Evolutionary conservation across 2,797 vertebrate genomes (phyloP), one percentile per base, ranked within the genome.

Genomic region (Eulemur coronatus): DNA sequence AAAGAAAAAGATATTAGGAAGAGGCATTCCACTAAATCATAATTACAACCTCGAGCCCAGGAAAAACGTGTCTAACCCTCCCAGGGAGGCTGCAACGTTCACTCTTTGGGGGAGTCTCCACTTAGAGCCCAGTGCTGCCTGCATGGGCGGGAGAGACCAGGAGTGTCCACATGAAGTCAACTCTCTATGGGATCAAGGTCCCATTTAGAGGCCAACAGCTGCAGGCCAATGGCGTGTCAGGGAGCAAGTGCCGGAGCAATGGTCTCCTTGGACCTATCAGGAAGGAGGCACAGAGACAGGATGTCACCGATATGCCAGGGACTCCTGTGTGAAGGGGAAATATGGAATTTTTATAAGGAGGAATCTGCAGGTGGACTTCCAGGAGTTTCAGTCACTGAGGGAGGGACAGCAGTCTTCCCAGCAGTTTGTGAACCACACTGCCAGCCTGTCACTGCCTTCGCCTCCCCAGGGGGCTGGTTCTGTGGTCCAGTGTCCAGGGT

Each of bases 11-110:
- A 93, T 33, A 63, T 84, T 92, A 70, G 0, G 1, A 88, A 88
- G 57, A 2, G 0, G 18, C 72, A 33, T 95, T 90, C 61, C 33
- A 59, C 52, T 95, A 92, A 93, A 90, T 96, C 95, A 90, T 73
- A 90, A 95, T 95, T 70, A 95, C 69, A 95, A 70, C 35, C 80
- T 88, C 3, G 18, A 76, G 76, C 18, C 75, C 55, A 17, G 50
- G 76, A 80, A 94, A 72, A 80, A 89, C 41, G 30, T 1, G 11
- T 24, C 20, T 50, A 84, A 52, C 59, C 57, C 88, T 94, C 85
- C 69, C 43, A 59, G 78, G 76, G 67, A 94, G n/a, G 48, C 57
- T 28, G 81, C 0, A 5, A 76, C 0, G 0, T 72, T 85, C 20
- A 15, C 11, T 61, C 72, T 38, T 0, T 35, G 57, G 69, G 43